Conservation (phyloP, 2,888 invertebrate species). For the Napeogenes sylphis region DNA sequence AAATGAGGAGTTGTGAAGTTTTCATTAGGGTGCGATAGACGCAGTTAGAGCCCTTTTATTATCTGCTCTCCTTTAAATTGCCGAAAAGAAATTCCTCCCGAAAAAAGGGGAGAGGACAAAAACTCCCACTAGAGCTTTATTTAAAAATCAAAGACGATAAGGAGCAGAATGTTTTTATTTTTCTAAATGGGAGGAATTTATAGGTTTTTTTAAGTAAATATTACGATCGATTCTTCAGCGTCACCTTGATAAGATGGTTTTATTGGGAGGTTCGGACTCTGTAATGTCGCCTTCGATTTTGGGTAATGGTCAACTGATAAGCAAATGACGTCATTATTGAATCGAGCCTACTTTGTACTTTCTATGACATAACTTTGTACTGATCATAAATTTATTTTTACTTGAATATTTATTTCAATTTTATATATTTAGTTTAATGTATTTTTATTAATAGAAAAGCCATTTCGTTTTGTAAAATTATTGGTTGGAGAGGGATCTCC, state of each 20-base stretch:
- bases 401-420: conserved; percentile 2
- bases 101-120: conserved; percentile 71
- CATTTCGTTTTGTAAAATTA: conserved; percentile 66
- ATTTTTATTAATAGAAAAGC: conserved; percentile 29
- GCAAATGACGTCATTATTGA: conserved; percentile 75
- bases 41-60: conserved; percentile 79
- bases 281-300: conserved; percentile 76
- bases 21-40: conserved; percentile 74
- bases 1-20: conserved; percentile 70
- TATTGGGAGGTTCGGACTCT: conserved; percentile 69
- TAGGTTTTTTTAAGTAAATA: conserved; percentile 67
- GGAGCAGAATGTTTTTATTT: conserved; percentile 73
- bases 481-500: conserved; percentile 45
- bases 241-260: conserved; percentile 70
- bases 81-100: conserved; percentile 73
- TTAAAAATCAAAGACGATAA: conserved; percentile 78
- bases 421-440: not conserved
- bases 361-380: conserved; percentile 33
- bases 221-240: conserved; percentile 66
- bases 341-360: conserved; percentile 64
- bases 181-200: conserved; percentile 73
- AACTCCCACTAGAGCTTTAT: conserved; percentile 72
- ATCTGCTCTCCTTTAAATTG: conserved; percentile 76
- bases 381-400: conserved; percentile 11
- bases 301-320: conserved; percentile 78